Evolutionary conservation across 2,888 invertebrate genomes (phyloP).

Genomic region (Nowickia ferox): DNA sequence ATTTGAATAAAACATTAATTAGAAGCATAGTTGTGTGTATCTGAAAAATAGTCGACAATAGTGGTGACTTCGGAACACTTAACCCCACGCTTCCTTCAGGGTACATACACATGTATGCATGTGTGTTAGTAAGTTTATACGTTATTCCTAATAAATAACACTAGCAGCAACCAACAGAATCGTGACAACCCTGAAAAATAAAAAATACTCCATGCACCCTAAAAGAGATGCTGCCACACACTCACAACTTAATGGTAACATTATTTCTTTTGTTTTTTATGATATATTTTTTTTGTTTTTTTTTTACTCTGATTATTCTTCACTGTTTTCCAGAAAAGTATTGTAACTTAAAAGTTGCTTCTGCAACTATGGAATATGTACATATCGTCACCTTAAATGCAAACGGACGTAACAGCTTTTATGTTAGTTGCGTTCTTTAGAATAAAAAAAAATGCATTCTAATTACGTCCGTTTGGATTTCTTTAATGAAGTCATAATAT

Average conservation of each 20-base stretch:
- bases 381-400: too few species aligned
- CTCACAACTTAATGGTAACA: slow-evolving; percentile 21
- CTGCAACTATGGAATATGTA: not conserved
- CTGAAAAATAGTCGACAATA: too few species aligned
- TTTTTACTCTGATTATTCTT: slow-evolving; percentile 26
- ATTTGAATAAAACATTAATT: too few species aligned
- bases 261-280: slow-evolving; percentile 24
- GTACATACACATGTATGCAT: too few species aligned
- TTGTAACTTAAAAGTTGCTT: not conserved
- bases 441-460: too few species aligned
- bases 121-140: not conserved
- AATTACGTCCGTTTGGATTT: too few species aligned
- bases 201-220: slow-evolving; percentile 26
- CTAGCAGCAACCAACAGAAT: slow-evolving; percentile 19
- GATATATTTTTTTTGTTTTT: not conserved
- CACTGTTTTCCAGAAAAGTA: slow-evolving; percentile 13
- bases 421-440: too few species aligned
- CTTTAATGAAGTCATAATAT: too few species aligned
- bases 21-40: too few species aligned
- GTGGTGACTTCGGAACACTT: too few species aligned
- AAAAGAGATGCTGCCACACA: slow-evolving; percentile 26
- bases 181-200: slow-evolving; percentile 27
- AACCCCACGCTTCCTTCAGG: too few species aligned
- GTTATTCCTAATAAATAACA: slow-evolving; percentile 21
- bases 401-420: too few species aligned